Evolutionary conservation across 2,113 vertebrate genomes (phyloP).

Genomic region (Meleagris gallopavo): DNA sequence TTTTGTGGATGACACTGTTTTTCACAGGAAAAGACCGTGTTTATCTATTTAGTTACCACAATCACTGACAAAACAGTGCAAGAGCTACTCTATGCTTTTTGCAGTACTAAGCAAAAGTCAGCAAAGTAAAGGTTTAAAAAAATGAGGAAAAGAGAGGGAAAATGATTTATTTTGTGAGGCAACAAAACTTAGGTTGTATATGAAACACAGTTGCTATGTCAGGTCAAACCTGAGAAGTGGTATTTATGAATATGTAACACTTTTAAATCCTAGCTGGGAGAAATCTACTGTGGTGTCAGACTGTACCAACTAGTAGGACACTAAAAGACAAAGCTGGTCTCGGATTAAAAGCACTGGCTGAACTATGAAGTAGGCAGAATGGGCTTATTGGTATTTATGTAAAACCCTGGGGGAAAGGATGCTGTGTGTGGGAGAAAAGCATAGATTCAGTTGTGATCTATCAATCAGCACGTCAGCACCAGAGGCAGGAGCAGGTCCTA

Average conservation of each 20-base stretch:
- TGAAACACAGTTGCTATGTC: neutral
- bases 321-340: neutral
- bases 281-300: conserved; percentile 10
- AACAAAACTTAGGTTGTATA: neutral
- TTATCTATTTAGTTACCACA: neutral
- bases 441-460: conserved; percentile 31
- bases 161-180: neutral
- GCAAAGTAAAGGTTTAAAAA: neutral
- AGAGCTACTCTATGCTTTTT: neutral
- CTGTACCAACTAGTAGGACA: neutral
- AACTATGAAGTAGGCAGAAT: neutral
- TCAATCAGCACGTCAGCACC: conserved; percentile 51
- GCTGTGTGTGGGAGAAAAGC: neutral
- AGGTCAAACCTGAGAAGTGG: neutral
- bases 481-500: conserved; percentile 32
- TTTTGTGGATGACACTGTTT: neutral
- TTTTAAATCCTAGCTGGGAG: conserved; percentile 11
- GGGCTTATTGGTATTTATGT: neutral
- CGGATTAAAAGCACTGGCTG: neutral
- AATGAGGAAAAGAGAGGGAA: accelerated
- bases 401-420: neutral
- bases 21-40: neutral
- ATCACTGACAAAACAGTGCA: neutral
- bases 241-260: neutral
- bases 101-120: neutral